Evolutionary conservation across 2,797 vertebrate genomes (phyloP), one percentile per base, ranked within the genome.

Genomic region (Chaetophractus vellerosus): DNA sequence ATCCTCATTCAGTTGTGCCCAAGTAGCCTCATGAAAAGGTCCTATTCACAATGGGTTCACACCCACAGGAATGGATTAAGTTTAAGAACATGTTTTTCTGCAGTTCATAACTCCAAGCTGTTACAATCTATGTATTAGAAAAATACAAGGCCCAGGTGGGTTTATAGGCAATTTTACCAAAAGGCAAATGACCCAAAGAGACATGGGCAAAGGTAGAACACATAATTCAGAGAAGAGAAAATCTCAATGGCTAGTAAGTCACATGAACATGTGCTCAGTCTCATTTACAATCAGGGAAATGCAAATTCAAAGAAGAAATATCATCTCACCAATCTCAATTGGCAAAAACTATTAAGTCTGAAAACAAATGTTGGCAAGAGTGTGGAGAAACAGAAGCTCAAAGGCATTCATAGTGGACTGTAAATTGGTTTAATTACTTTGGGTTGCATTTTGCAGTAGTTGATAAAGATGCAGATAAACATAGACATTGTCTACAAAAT

Each of bases 381-480:
- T 81, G 71, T 6, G 76, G 57, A 85, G n/a, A 83, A 85, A 76
- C 5, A 55, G 52, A 19, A 81, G 93, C 28, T 93, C 48, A 91
- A 48, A 85, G 7, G 10, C 63, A 48, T 31, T 87, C 66, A 31
- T 84, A 15, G n/a, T 45, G 75, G 78, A 84, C n/a, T 80, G n/a
- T 91, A 55, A 72, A 68, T 59, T 78, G 59, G 19, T 55, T 90
- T 36, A 36, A 31, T 94, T 94, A 41, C n/a, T 90, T 68, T 59
- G 57, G 52, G 79, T 74, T 94, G 64, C 59, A 91, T 64, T 96
- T 69, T 64, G 26, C 21, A 91, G 45, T 24, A 21, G 41, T 91
- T 95, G 50, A 33, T 91, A 93, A 90, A 94, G 59, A 85, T 63
- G 24, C 63, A 68, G 31, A 76, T 92, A 76, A 85, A 59, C 26